Conservation (phyloP, 2,113 vertebrate species). For the Raphicerus campestris region DNA sequence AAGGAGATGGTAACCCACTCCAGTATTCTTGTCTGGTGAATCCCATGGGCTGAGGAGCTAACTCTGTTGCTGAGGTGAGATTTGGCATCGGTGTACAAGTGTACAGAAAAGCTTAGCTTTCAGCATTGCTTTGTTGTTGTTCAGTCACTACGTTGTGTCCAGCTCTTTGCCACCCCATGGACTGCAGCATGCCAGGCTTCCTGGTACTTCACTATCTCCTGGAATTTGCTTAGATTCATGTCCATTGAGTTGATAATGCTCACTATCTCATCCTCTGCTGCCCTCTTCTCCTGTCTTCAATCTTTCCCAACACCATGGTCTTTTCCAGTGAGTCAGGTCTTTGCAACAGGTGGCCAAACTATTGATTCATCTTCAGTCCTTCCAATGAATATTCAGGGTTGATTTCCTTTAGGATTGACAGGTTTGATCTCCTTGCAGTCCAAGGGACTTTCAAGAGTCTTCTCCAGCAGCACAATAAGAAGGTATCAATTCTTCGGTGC, state of each 20-base stretch:
- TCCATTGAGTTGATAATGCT: neutral
- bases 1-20: neutral
- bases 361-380: neutral
- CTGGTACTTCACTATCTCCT: neutral
- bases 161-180: neutral
- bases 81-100: neutral
- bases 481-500: neutral
- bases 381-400: neutral
- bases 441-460: neutral
- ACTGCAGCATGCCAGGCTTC: neutral
- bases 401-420: neutral
- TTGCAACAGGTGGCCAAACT: neutral
- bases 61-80: neutral
- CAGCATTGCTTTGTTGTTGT: neutral
- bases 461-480: neutral
- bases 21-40: neutral
- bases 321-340: neutral
- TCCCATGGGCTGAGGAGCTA: neutral
- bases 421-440: neutral
- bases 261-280: neutral
- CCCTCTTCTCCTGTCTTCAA: neutral
- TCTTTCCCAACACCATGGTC: neutral
- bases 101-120: neutral
- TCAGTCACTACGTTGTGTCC: neutral
- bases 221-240: neutral